Conservation (phyloP, 2,888 invertebrate genomes). For the Drosophila lutescens region DNA sequence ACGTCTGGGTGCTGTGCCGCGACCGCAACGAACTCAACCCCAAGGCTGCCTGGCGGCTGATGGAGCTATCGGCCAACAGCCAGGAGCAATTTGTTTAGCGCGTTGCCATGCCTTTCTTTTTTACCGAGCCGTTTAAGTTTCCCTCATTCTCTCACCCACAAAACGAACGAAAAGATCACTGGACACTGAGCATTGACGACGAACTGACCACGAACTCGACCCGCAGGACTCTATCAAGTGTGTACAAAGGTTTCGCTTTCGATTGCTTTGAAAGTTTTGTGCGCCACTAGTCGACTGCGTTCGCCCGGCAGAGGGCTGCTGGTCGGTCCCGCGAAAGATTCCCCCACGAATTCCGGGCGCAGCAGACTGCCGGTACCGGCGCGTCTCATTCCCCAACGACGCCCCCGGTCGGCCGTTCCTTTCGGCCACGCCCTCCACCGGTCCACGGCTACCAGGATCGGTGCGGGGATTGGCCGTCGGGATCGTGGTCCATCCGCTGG, state of each 20-base stretch:
- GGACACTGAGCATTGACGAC: slow-evolving; percentile 45
- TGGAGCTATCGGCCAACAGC: slow-evolving; percentile 95
- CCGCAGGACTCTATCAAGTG: slow-evolving; percentile 53
- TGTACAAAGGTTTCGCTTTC: slow-evolving; percentile 64
- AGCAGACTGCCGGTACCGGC: slow-evolving; percentile 46
- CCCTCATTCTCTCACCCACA: slow-evolving; percentile 43
- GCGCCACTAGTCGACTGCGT: slow-evolving; percentile 37
- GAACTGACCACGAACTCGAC: slow-evolving; percentile 46
- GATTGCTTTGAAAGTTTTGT: slow-evolving; percentile 54
- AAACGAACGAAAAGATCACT: slow-evolving; percentile 35
- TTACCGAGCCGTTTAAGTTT: slow-evolving; percentile 70
- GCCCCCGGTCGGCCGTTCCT: slow-evolving; percentile 46
- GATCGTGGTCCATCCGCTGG: slow-evolving; percentile 44
- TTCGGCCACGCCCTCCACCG: slow-evolving; percentile 28
- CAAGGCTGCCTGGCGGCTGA: slow-evolving; percentile 96
- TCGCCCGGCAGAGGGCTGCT: slow-evolving; percentile 62
- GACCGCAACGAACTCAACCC: slow-evolving; percentile 97
- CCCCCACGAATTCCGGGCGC: slow-evolving; percentile 46
- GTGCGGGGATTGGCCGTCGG: slow-evolving; percentile 60
- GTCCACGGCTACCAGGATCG: slow-evolving; percentile 29
- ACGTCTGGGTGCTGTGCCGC: slow-evolving; percentile 99
- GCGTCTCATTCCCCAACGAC: slow-evolving; percentile 35
- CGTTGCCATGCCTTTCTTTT: slow-evolving; percentile 41
- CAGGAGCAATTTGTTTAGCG: slow-evolving; percentile 91
- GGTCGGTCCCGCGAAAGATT: slow-evolving; percentile 69